Conservation (phyloP, 2,888 invertebrate species). For the Malthinus flaveolus region DNA sequence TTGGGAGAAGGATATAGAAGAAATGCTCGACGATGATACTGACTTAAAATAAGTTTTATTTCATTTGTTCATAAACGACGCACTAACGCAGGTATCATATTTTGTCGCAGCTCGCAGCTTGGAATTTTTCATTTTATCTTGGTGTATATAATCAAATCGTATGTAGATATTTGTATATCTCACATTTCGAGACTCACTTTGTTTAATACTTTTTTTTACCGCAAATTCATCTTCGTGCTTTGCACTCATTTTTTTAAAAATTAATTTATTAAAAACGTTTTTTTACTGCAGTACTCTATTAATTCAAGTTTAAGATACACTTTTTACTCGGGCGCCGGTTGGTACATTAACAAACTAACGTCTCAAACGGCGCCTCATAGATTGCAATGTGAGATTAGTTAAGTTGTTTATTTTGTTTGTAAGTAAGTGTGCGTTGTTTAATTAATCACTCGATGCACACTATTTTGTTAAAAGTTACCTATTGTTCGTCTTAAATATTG, state of each 20-base stretch:
- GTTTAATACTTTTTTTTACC: neutral
- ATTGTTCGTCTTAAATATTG: too few relatives aligned
- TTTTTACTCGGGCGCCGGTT: too few relatives aligned
- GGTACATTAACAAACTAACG: too few relatives aligned
- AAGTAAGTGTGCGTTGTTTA: too few relatives aligned
- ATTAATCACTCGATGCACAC: too few relatives aligned
- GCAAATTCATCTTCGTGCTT: neutral
- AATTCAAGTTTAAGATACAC: too few relatives aligned
- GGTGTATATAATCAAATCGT: too few relatives aligned
- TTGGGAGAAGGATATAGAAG: conserved; percentile 54
- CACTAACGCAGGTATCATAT: conserved; percentile 5
- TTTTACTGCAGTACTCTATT: too few relatives aligned
- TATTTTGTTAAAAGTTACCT: too few relatives aligned
- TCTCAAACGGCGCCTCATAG: too few relatives aligned
- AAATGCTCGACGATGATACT: conserved; percentile 50
- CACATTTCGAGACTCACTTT: neutral
- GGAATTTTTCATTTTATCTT: neutral
- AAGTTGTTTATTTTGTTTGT: neutral
- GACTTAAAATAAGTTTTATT: conserved; percentile 48
- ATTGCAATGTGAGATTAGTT: neutral
- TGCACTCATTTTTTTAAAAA: too few relatives aligned
- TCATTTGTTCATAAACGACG: neutral
- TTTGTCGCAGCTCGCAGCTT: neutral
- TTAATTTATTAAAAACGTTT: too few relatives aligned
- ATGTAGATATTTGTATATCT: neutral